Base-by-base conservation (phyloP, 1,140 invertebrate genomes). In the Drosophila ohnishii region DNA sequence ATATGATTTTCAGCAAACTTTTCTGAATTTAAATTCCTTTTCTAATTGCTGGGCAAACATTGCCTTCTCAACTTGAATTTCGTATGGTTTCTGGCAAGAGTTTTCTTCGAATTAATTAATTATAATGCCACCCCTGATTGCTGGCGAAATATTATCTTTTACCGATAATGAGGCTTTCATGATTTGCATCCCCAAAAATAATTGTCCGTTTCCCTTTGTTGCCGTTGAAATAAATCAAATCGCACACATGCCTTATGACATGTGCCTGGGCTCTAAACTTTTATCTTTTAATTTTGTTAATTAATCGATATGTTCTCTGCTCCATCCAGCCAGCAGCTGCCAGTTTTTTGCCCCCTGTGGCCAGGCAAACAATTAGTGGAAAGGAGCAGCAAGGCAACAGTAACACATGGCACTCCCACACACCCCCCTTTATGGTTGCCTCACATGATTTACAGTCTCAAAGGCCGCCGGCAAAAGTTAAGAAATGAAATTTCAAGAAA, bases 401-500 rank as follows among this genome's bases (percentile, higher is more conserved):
- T 66, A 78, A 65, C 77, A 86, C 62, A 82, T 82, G 75, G 40
- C 62, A 51, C 55, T 55, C 22, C 40, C 25, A 37, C n/a, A 39
- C n/a, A 39, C 60, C 25, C 16, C 25, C 44, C 11, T 37, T 63
- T 30, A 30, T 63, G n/a, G 53, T 32, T 16, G 45, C 14, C 77
- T 85, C 66, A 76, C 64, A 86, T 86, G 83, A 87, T 87, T 87
- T 87, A 87, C 84, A 74, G 80, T 77, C 73, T 83, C 75, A 56
- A 72, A 70, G 60, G 61, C 80, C 84, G 67, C 70, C 64, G 83
- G 83, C 84, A 80, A 87, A 87, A 88, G 83, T 87, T 88, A 87
- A 87, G 83, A 87, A 87, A 87, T 87, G 71, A 88, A 87, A 87
- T 87, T 87, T 87, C 84, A 87, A 87, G 83, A 87, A 86, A 86